Evolutionary conservation across 2,888 invertebrate species (phyloP).

Genomic region (Ligdia adustata): DNA sequence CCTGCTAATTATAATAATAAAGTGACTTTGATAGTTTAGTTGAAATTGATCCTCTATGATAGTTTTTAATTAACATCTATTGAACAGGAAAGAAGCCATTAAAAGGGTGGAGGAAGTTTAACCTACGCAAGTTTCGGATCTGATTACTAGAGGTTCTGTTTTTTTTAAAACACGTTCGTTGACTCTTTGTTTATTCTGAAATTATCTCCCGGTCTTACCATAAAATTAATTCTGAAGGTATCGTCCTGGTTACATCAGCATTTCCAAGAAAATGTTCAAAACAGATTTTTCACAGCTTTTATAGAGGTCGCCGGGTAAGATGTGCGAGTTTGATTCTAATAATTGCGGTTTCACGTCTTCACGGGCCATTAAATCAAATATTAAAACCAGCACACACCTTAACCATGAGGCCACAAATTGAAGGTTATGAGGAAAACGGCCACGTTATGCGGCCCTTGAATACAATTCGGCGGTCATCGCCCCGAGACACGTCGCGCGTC

Average conservation of each 20-base stretch:
- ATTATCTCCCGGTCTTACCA: no score
- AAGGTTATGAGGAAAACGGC: slow-evolving; percentile 57
- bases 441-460: slow-evolving; percentile 52
- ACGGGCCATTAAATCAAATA: slow-evolving; percentile 29
- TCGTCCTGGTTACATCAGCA: neutral
- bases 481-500: slow-evolving; percentile 44
- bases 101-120: slow-evolving; percentile 46
- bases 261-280: slow-evolving; percentile 5
- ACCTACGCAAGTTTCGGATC: slow-evolving; percentile 43
- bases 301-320: neutral
- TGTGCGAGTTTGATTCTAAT: slow-evolving; percentile 8
- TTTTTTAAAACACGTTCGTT: neutral
- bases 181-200: no score
- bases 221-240: neutral
- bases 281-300: neutral
- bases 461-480: slow-evolving; percentile 57
- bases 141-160: slow-evolving; percentile 41
- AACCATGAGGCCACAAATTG: slow-evolving; percentile 47
- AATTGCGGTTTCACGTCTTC: slow-evolving; percentile 21
- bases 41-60: slow-evolving; percentile 13
- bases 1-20: no score
- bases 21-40: neutral
- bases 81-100: slow-evolving; percentile 54
- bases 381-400: slow-evolving; percentile 38
- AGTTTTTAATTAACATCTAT: slow-evolving; percentile 31